Base-by-base conservation (phyloP, 2,888 invertebrate genomes). In the Ormia ochracea region DNA sequence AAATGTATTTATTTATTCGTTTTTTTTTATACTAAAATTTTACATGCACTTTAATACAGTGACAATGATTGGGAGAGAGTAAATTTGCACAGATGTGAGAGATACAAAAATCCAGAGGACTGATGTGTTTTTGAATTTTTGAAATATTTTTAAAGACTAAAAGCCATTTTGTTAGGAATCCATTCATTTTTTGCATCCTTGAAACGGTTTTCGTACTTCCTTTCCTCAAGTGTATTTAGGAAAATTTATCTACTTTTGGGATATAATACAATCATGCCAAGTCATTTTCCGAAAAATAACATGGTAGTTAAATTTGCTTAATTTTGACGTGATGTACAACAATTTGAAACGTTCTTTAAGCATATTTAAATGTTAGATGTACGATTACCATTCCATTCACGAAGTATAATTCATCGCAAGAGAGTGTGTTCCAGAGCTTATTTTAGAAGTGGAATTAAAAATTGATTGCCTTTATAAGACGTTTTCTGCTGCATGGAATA, bases 61-160 rank as follows among this genome's bases (percentile, higher is more conserved):
- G 31, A 41, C n/a, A 66, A 50, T 58, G 48, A 65, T 61, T 73
- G 19, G 45, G 56, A 58, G 45, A 58, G 58, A 74, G 38, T 48
- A 31, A 31, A 65, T 56, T 63, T 19, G 45, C 10, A 36, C 7
- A 56, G 48, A 36, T 58, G 12, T 41, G 43, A 41, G 38, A 48
- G 21, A 52, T 12, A n/a, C 9, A 33, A 19, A 36, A 38, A 59
- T 21, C 52, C 31, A 36, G 19, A 19, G 38, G 28, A 26, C 23
- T 58, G 17, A 14, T 58, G 19, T 33, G 6, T 31, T 68, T n/a
- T 43, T 4, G 3, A 26, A 36, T 21, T 58, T 50, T 26, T 43
- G 43, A 43, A 43, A 6, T 59, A 23, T 23, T 31, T 41, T 59
- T 28, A 43, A 41, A 2, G 6, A 12, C 2, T 9, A 19, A 50